Base-by-base conservation (phyloP, 2,113 vertebrate species). In the Chaetorhynchus papuensis region DNA sequence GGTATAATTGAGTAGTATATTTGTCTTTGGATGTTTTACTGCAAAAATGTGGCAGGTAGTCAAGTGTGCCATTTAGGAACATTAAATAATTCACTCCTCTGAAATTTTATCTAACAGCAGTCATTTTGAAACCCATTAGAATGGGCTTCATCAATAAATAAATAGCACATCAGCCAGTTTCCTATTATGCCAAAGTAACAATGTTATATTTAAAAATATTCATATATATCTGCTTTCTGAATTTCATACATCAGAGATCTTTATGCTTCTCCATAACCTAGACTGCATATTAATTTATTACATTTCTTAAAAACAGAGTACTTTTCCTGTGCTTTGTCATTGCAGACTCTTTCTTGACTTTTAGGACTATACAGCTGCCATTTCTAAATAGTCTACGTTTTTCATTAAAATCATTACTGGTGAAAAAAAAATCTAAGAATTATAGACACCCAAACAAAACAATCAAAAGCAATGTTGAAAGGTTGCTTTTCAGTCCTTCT, bases 41-140 rank as follows among this genome's bases (percentile, higher is more conserved):
- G 74, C 47, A 94, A 84, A 93, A 94, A 50, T 47, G 24, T 87
- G 74, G 33, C 82, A 96, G 60, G 65, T 83, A 84, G 77, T 95
- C 84, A 93, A 93, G 64, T 74, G 60, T 75, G 60, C n/a, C 35
- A 84, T 91, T 96, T 95, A 87, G 65, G 20, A 94, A 75, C 13
- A 64, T 75, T 94, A 93, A 96, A 91, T 95, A 91, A 93, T 95
- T 95, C 74, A 89, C n/a, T 94, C 35, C 33, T 83, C 77, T 87
- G 77, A 93, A 87, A 84, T 95, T 79, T 82, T 94, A 84, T 93
- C 74, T 89, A 87, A 79, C 64, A 93, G 52, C 35, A 91, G 65
- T 89, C 18, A 87, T 95, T 96, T 59, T 78, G 69, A 93, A 94
- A 57, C 39, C 27, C 60, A 87, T 91, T 93, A 89, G 52, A 91